Evolutionary conservation across 2,888 invertebrate species (phyloP).

Genomic region (Napeogenes inachia): DNA sequence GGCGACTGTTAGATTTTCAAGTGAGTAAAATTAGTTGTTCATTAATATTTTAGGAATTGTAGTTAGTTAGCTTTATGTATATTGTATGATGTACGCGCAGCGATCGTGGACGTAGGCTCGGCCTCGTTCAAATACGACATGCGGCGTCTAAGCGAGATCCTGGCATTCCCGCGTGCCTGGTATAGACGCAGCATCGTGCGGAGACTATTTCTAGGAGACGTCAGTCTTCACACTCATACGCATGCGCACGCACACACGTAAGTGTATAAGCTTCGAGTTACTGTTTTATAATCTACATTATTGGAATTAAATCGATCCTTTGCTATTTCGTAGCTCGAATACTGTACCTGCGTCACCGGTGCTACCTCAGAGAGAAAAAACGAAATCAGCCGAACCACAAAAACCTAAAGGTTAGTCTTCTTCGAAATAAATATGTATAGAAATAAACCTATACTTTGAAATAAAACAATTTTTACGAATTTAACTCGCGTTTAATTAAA

Average conservation of each 20-base stretch:
- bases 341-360: conserved; percentile 62
- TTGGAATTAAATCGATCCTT: conserved; percentile 7
- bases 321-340: conserved; percentile 38
- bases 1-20: conserved; percentile 94
- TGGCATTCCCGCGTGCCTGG: conserved; percentile 99
- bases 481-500: too few relatives aligned
- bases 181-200: conserved; percentile 95
- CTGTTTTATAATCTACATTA: not conserved
- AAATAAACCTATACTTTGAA: too few relatives aligned
- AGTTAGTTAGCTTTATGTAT: not conserved
- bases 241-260: conserved; percentile 14
- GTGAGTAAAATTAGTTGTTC: conserved; percentile 66
- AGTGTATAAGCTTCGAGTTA: too few relatives aligned
- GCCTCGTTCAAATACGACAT: conserved; percentile 99
- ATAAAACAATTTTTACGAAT: too few relatives aligned
- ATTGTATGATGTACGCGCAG: conserved; percentile 54
- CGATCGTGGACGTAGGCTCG: conserved; percentile 96
- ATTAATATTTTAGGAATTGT: not conserved
- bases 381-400: conserved; percentile 58
- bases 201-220: conserved; percentile 94
- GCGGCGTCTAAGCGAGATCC: conserved; percentile 96
- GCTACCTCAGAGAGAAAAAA: conserved; percentile 66
- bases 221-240: conserved; percentile 76
- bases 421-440: not conserved
- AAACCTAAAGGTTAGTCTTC: conserved; percentile 55